Percentiles rank a stretch among this genome's conserved stretches.
phyloP scores from a whole-genome alignment of 2,888 invertebrate genomes.

The Sturmia bella region DNA sequence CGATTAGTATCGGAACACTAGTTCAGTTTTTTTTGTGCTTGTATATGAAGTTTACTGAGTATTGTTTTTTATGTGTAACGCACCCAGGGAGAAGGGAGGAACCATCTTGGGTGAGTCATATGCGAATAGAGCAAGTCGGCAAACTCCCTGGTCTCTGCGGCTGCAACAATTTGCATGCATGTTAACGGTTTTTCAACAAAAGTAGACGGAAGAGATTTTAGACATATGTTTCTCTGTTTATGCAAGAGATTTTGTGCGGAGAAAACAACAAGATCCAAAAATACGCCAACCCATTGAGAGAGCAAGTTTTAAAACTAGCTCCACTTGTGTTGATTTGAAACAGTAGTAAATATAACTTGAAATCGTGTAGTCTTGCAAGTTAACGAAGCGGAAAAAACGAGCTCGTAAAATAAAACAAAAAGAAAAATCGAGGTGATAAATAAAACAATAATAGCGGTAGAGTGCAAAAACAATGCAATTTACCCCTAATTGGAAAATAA shows the following conservation, averaged over 20 bases:
- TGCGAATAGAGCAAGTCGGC: too few relatives aligned
- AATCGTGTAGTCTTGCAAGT: conserved; percentile 54
- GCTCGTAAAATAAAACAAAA: conserved; percentile 25
- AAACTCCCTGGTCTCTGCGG: too few relatives aligned
- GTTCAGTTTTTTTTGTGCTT: too few relatives aligned
- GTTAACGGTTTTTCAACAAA: conserved; percentile 25
- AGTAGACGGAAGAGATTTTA: background rate
- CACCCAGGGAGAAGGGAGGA: too few relatives aligned
- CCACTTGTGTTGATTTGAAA: conserved; percentile 63
- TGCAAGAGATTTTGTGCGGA: conserved; percentile 45
- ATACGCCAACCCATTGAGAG: conserved; percentile 25
- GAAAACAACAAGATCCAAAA: background rate
- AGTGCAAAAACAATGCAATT: conserved; percentile 1
- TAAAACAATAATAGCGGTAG: conserved; percentile 9
- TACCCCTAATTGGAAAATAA: background rate
- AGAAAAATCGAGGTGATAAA: conserved; percentile 39
- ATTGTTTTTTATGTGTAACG: too few relatives aligned
- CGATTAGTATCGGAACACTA: too few relatives aligned
- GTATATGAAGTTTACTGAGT: too few relatives aligned
- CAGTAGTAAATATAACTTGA: conserved; percentile 68
- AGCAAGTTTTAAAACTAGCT: conserved; percentile 65
- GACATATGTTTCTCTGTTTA: conserved; percentile 38
- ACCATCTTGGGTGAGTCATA: too few relatives aligned
- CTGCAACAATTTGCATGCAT: too few relatives aligned
- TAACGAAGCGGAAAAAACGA: conserved; percentile 20